Evolutionary conservation across 2,888 invertebrate species (phyloP), one percentile per base, ranked within the genome.

Genomic region (Cynaeus angustus): DNA sequence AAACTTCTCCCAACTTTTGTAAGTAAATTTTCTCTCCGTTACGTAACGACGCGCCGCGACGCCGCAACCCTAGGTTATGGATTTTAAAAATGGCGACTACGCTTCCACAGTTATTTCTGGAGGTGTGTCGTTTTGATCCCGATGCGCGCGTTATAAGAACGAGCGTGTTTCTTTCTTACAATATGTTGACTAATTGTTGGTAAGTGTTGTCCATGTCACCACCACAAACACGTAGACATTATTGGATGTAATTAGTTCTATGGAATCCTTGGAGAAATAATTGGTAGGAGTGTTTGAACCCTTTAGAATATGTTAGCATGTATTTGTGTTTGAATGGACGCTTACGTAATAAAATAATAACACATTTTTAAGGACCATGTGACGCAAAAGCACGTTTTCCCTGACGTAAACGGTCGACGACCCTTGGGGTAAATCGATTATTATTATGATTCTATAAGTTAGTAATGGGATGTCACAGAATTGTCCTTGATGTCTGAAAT

Each of bases 31-130:
- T 33, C n/a, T 33, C 9, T 33, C 33, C 9, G n/a, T 41, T 46
- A 46, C 26, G 46, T 46, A 46, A 16, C 26, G 46, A 26, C 12
- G 37, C 66, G 66, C 58, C 58, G 58, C 66, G 66, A 48, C 67
- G 67, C 12, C 50, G 26, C 52, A 65, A 41, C 62, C 48, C 38
- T 62, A 62, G 45, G 16, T 52, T 65, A 68, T 56, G 33, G 59
- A 69, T 68, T 70, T 69, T 68, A 70, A 76, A 70, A 70, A 78
- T 78, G 78, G 78, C 78, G 76, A 70, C 75, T 72, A 69, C 76
- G 72, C 73, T 68, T 65, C 33, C 46, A 45, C 73, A 69, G 72
- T 74, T 77, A 76, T 75, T 77, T 75, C 70, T 69, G 74, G 75
- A 76, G 71, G 75, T 77, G 73, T 74, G 71, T 70, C 70, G 74